Percentiles rank a stretch among this genome's conserved stretches.
Evolutionary conservation across 2,113 vertebrate genomes (phyloP).

Genomic region (Arvicanthis niloticus): DNA sequence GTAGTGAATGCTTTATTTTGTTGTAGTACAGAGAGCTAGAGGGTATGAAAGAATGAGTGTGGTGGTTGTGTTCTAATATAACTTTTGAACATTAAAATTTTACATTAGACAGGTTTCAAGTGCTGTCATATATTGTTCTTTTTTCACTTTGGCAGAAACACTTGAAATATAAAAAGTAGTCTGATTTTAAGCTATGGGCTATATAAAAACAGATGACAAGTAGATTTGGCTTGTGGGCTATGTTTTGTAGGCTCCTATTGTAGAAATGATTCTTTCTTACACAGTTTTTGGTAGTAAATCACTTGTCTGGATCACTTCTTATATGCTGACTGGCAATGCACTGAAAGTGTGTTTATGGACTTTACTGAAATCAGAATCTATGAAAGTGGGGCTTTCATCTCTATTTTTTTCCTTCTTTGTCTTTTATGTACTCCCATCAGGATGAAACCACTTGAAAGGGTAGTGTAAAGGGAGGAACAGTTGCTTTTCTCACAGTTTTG

Average conservation of each 20-base stretch:
- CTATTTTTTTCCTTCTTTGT: background rate
- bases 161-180: slow-evolving; percentile 3
- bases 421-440: background rate
- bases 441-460: background rate
- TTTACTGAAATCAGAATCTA: slow-evolving; percentile 12
- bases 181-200: background rate
- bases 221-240: background rate
- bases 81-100: background rate
- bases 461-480: background rate
- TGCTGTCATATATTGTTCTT: background rate
- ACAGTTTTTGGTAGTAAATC: background rate
- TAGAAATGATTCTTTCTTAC: background rate
- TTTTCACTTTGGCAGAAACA: slow-evolving; percentile 27
- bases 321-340: background rate
- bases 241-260: background rate
- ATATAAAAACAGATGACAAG: background rate
- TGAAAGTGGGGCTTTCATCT: background rate
- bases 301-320: background rate
- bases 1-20: background rate
- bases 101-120: background rate
- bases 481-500: background rate
- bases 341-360: background rate
- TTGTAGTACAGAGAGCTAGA: background rate
- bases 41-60: background rate
- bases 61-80: background rate